Conservation (phyloP, 2,888 invertebrate genomes). For the Hypercompe scribonia region DNA sequence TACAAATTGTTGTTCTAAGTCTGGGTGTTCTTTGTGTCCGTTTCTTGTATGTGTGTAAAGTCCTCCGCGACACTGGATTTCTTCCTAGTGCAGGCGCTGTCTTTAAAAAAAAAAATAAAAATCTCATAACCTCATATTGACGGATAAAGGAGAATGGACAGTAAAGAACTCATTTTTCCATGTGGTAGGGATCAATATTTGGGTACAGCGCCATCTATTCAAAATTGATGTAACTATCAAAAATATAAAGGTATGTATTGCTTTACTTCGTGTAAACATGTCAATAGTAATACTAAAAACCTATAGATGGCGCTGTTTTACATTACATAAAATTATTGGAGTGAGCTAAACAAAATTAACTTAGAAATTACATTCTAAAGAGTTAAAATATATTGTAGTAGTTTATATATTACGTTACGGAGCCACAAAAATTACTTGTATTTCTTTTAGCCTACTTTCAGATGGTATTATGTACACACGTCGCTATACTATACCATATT, state of each 20-base stretch:
- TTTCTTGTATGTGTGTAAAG: too few relatives aligned
- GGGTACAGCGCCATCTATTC: not conserved
- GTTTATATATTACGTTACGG: too few relatives aligned
- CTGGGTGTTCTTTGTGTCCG: too few relatives aligned
- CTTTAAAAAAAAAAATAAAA: too few relatives aligned
- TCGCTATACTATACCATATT: too few relatives aligned
- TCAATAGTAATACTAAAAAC: not conserved
- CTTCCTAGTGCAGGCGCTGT: too few relatives aligned
- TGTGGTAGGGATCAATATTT: not conserved
- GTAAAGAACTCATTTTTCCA: too few relatives aligned
- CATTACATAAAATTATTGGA: not conserved
- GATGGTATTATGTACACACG: too few relatives aligned
- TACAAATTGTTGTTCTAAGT: too few relatives aligned
- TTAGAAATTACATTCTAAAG: not conserved
- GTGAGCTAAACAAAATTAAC: not conserved
- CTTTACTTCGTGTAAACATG: not conserved
- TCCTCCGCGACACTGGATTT: too few relatives aligned
- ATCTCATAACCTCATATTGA: too few relatives aligned
- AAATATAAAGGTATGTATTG: accelerated
- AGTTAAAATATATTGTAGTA: not conserved
- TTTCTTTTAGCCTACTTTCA: not conserved
- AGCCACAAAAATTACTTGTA: not conserved
- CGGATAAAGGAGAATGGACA: too few relatives aligned
- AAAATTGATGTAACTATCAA: not conserved
- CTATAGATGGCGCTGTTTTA: conserved; percentile 1